Evolutionary conservation across 2,797 vertebrate species (phyloP), one percentile per base, ranked within the genome.

Genomic region (Danio jaintianensis): DNA sequence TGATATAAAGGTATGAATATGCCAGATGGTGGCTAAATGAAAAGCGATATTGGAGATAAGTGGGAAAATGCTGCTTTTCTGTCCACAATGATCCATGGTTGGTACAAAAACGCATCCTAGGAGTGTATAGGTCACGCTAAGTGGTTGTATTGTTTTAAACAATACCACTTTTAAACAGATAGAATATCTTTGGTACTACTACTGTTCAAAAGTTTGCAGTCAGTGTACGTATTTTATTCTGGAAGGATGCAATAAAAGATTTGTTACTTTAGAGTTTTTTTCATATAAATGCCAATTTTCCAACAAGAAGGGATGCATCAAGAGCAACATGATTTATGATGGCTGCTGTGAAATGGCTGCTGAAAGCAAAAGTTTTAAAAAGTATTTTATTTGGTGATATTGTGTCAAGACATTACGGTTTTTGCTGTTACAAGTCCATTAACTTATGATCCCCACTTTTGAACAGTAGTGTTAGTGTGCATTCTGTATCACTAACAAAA

Each of bases 1-100:
- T 40, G n/a, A 58, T 42, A 40, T 13, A 74, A 80, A 48, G 72
- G 43, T 73, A 47, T 20, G 29, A 18, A 69, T 12, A 47, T 56
- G 70, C 55, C 29, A 50, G 10, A 18, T 16, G 40, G 58, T 55
- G 29, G 43, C 10, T 10, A 61, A 77, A 50, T 50, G 38, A 45
- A 75, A 4, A 68, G n/a, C 22, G 11, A 29, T 40, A 16, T 18
- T 55, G 59, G 22, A 38, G 2, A 47, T 29, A 18, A 47, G 50
- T 56, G 22, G 69, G 42, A 36, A 56, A n/a, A 59, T 73, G 50
- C 22, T n/a, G 59, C 20, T 64, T 72, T 4, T 12, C 20, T 79
- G 38, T 63, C 13, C 58, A 71, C 38, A 56, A 7, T 7, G 12
- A 58, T 6, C n/a, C 66, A 52, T 18, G 36, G 45, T 22, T 50